Base-by-base conservation (phyloP, 2,113 vertebrate species). In the Tragelaphus buxtoni region DNA sequence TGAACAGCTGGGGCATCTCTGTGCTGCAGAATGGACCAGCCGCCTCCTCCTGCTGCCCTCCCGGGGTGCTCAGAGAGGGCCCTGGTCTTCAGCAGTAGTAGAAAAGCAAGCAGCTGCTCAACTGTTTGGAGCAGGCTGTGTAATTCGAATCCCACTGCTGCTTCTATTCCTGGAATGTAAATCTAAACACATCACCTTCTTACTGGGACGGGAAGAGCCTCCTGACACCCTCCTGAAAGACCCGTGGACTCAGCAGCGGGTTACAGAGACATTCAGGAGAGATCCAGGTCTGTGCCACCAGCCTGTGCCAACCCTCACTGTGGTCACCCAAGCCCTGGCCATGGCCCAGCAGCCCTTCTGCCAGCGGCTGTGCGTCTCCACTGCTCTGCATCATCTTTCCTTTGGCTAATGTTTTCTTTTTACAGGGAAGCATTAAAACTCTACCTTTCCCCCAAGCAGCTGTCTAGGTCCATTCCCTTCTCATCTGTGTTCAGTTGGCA, bases 101-200 rank as follows among this genome's bases (percentile, higher is more conserved):
- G 20, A 74, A 42, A 32, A 10, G 8, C 3, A 10, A 17, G 16
- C 8, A 2, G 26, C 4, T 2, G 4, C 9, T 20, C 3, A 4
- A 1, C 32, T 11, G 47, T 11, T 11, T 10, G n/a, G 11, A 12
- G 5, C 0, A 3, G 20, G n/a, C 17, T 39, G 2, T 13, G 22
- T 11, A n/a, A 1, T 13, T 17, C 0, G 0, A 60, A 39, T 77
- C 39, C 16, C 7, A 5, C 24, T 0, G 1, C 26, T 8, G 11
- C 14, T 9, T 5, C 22, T 0, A 0, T 5, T 51, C 32, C 47
- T 12, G n/a, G 51, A 80, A 18, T 2, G 18, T 16, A 30, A 11
- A 7, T 30, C 60, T 30, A n/a, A 60, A 13, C 22, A 4, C 30
- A 1, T 2, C 30, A 1, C 13, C n/a, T 80, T 49, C 30, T 35